Evolutionary conservation across 2,888 invertebrate genomes (phyloP).

Genomic region (Limenitis camilla): DNA sequence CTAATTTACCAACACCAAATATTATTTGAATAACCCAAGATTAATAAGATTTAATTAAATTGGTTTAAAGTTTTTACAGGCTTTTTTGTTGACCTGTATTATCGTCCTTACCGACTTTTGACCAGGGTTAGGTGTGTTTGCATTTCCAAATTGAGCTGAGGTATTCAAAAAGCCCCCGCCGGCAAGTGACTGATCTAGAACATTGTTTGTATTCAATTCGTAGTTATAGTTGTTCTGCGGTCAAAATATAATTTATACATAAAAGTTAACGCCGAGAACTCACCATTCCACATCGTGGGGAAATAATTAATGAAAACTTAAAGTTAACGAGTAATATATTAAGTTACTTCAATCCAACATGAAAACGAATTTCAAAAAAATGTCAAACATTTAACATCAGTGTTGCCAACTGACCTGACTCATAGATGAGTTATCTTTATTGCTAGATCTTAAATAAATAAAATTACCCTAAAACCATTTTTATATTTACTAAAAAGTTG

Average conservation of each 20-base stretch:
- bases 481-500: too few relatives aligned
- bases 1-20: too few relatives aligned
- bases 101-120: conserved; percentile 50
- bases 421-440: too few relatives aligned
- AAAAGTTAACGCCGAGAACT: conserved; percentile 2
- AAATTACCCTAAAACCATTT: too few relatives aligned
- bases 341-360: neutral
- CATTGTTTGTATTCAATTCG: neutral
- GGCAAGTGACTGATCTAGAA: conserved; percentile 60
- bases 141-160: conserved; percentile 63
- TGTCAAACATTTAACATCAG: too few relatives aligned
- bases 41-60: neutral
- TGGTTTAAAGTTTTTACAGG: neutral
- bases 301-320: neutral
- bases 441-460: too few relatives aligned
- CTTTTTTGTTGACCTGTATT: neutral
- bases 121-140: conserved; percentile 58
- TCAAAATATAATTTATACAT: neutral
- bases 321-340: neutral
- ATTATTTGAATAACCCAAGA: too few relatives aligned
- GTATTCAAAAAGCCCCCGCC: conserved; percentile 69
- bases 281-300: conserved; percentile 26
- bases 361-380: too few relatives aligned
- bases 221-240: too few relatives aligned
- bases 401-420: too few relatives aligned